Evolutionary conservation across 2,888 invertebrate genomes (phyloP).

Genomic region (Thymelicus lineola): DNA sequence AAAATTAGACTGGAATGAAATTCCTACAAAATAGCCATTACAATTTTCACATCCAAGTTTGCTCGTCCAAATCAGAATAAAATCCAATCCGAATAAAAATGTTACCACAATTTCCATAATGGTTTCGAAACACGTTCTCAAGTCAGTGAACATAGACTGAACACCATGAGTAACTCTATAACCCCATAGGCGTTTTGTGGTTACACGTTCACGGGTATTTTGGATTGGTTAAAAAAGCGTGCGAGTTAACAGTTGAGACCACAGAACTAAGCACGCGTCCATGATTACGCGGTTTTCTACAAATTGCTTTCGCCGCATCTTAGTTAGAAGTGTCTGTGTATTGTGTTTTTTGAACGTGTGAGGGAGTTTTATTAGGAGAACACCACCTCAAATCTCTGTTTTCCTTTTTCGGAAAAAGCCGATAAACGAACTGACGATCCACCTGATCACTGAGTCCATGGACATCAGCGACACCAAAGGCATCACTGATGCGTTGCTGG

Average conservation of each 20-base stretch:
- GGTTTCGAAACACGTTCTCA: background rate
- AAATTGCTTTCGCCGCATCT: constrained; percentile 33
- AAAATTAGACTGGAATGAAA: no score
- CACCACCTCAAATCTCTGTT: no score
- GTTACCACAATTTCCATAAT: background rate
- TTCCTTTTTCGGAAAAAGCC: no score
- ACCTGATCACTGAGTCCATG: no score
- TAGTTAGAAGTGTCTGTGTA: constrained; percentile 11
- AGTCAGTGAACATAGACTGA: constrained; percentile 11
- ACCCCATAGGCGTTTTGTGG: constrained; percentile 53
- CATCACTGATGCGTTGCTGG: no score
- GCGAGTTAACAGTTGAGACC: constrained; percentile 54
- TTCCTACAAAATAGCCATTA: no score
- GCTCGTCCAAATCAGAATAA: no score
- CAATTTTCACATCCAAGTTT: no score
- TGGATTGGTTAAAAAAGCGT: constrained; percentile 56
- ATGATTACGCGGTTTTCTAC: constrained; percentile 55
- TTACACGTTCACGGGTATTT: constrained; percentile 66
- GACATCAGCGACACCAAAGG: no score
- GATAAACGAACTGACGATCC: no score
- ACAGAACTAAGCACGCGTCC: constrained; percentile 60
- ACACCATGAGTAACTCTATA: constrained; percentile 20
- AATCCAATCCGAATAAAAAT: background rate
- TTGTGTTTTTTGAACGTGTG: background rate
- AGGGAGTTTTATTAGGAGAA: background rate